A percentile compares a stretch with the other conserved stretches of the same genome.
Evolutionary conservation across 2,888 invertebrate species (phyloP).

Genomic region (Campoletis raptor): DNA sequence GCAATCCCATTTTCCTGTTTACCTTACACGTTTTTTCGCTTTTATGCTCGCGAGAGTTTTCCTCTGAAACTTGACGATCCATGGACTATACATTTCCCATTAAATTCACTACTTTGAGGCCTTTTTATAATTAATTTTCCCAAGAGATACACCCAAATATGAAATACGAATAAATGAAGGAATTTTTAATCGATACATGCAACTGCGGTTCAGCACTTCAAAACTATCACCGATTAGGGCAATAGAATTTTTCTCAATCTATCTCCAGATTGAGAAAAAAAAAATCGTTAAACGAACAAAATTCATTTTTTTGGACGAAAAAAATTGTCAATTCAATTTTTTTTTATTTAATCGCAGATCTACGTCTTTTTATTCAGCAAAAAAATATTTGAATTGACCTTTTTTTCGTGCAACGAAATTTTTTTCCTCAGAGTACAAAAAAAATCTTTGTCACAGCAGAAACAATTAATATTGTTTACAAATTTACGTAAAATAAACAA

Average conservation of each 20-base stretch:
- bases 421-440: too few species aligned
- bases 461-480: too few species aligned
- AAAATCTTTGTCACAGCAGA: too few species aligned
- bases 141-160: background rate
- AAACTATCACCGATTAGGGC: background rate
- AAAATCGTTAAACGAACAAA: too few species aligned
- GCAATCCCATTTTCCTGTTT: conserved; percentile 66
- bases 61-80: background rate
- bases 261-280: background rate
- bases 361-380: background rate
- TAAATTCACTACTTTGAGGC: background rate
- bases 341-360: background rate
- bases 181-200: background rate
- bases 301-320: too few species aligned
- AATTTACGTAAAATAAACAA: background rate
- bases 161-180: background rate
- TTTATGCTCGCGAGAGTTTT: background rate
- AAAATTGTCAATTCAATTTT: background rate
- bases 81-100: background rate
- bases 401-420: too few species aligned
- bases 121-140: conserved; percentile 17
- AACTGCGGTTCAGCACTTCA: background rate
- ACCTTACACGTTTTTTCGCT: conserved; percentile 40
- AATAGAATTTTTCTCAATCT: background rate
- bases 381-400: too few species aligned